phyloP scores from a whole-genome alignment of 2,888 invertebrate genomes.

The Neuroscelio doddi region DNA sequence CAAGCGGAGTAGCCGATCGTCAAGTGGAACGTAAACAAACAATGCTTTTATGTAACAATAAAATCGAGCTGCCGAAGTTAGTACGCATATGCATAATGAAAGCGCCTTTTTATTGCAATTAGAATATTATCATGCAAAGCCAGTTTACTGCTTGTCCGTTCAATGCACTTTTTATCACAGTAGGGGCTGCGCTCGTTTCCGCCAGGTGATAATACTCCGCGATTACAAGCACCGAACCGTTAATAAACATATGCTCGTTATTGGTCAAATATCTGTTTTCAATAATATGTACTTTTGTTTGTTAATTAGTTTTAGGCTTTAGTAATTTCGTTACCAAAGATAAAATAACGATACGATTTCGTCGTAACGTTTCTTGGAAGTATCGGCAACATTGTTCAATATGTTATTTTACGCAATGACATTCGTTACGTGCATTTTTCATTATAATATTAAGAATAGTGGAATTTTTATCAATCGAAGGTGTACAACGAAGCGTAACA shows the following conservation, averaged over 20 bases:
- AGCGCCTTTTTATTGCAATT: neutral
- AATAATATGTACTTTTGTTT: slow-evolving; percentile 52
- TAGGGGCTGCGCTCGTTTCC: slow-evolving; percentile 25
- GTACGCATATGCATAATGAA: neutral
- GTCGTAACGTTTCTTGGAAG: no score
- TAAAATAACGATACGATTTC: no score
- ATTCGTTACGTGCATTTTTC: no score
- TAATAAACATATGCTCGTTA: slow-evolving; percentile 37
- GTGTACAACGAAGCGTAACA: no score
- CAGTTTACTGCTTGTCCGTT: neutral
- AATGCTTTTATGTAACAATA: neutral
- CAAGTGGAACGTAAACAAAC: slow-evolving; percentile 27
- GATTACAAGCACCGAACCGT: slow-evolving; percentile 19
- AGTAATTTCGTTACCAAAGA: no score
- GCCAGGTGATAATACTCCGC: slow-evolving; percentile 8
- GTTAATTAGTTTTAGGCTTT: no score
- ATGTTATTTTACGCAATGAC: no score
- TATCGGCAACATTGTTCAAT: no score
- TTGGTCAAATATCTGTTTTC: slow-evolving; percentile 52
- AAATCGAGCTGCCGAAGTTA: no score
- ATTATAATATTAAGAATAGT: no score
- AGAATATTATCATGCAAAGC: no score
- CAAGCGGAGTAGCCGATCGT: slow-evolving; percentile 47
- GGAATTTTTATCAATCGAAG: no score
- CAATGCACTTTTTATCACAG: slow-evolving; percentile 6